phyloP scores from a whole-genome alignment of 2,888 invertebrate species.

The Lochmaea crataegi region DNA sequence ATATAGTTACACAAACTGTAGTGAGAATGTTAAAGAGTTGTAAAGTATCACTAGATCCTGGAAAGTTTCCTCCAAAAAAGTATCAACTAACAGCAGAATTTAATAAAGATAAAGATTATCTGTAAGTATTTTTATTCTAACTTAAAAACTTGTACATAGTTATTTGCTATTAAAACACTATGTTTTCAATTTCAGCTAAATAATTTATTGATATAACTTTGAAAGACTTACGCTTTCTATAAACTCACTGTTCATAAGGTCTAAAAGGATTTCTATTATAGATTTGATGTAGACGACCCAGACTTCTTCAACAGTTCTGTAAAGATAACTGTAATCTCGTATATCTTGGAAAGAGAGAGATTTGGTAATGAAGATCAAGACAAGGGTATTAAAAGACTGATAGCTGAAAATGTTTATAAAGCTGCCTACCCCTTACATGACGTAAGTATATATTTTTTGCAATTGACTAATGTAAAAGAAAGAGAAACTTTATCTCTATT shows the following conservation, averaged over 20 bases:
- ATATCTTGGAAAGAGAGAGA: conserved; percentile 78
- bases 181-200: no score
- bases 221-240: not conserved
- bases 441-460: conserved; percentile 65
- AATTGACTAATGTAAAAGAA: not conserved
- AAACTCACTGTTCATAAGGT: not conserved
- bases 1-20: conserved; percentile 48
- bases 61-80: conserved; percentile 72
- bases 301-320: conserved; percentile 76
- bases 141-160: conserved; percentile 23
- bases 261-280: conserved; percentile 53
- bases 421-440: conserved; percentile 83
- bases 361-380: conserved; percentile 71
- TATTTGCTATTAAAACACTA: not conserved
- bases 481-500: no score
- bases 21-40: conserved; percentile 68
- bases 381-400: conserved; percentile 76
- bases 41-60: conserved; percentile 68
- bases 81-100: conserved; percentile 77
- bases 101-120: conserved; percentile 76
- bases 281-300: conserved; percentile 75
- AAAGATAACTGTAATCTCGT: conserved; percentile 77
- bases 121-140: conserved; percentile 68
- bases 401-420: conserved; percentile 73
- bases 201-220: no score